These are phyloP conservation scores for Gila orcuttii DNA, from an alignment of 2,113 vertebrate species.

Conservation along the genomic window DNA sequence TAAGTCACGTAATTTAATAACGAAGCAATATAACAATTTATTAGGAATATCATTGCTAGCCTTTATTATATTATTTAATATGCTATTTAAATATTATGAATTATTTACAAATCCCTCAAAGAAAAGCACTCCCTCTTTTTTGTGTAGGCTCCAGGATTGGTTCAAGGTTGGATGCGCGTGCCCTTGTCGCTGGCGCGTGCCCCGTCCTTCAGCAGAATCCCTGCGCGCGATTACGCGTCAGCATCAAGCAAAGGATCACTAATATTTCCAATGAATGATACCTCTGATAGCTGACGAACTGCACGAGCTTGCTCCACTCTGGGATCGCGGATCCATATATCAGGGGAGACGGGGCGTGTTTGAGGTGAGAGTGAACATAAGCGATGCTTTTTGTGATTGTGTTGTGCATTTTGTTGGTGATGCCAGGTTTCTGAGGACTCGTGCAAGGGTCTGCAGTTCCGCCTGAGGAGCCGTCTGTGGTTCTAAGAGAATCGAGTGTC, in stretches of 20 bases:
- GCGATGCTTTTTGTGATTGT: background rate
- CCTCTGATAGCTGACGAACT: constrained; percentile 49
- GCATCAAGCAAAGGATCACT: constrained; percentile 33
- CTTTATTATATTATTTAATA: too few relatives aligned
- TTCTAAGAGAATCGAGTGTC: constrained; percentile 30
- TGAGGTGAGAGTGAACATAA: constrained; percentile 34
- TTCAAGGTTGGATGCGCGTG: constrained; percentile 50
- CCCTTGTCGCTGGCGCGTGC: constrained; percentile 48
- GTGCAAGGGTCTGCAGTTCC: constrained; percentile 35
- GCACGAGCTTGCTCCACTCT: constrained; percentile 23
- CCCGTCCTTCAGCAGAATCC: constrained; percentile 49
- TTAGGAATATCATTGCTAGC: background rate
- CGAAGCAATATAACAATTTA: background rate
- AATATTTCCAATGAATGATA: constrained; percentile 50
- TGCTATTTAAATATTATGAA: background rate
- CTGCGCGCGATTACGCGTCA: constrained; percentile 43
- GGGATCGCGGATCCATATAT: constrained; percentile 23
- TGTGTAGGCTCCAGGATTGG: constrained; percentile 23
- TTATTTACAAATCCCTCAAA: background rate
- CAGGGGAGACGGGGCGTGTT: constrained; percentile 28
- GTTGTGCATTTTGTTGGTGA: constrained; percentile 15
- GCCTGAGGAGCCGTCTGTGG: constrained; percentile 40
- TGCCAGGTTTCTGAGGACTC: constrained; percentile 38
- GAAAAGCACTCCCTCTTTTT: background rate
- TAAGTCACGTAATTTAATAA: background rate